phyloP scores from a whole-genome alignment of 2,888 invertebrate species.

The Bugulina stolonifera region DNA sequence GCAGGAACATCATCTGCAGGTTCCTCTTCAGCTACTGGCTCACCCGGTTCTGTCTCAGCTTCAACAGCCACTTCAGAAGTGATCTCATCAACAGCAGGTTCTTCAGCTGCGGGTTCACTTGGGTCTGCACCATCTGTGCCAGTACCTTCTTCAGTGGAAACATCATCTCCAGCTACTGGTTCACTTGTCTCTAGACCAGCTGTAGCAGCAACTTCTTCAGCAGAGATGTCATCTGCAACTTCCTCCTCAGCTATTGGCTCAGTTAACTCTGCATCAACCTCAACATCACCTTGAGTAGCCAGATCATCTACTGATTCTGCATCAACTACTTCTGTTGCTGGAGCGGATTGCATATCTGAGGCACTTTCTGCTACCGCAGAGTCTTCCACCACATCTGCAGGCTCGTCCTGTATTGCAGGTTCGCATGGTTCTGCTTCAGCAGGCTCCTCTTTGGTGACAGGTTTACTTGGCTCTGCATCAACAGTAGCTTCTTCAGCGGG shows the following conservation, averaged over 20 bases:
- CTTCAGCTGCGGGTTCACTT: neutral
- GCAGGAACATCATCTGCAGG: neutral
- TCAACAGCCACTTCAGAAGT: neutral
- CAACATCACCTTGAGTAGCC: neutral
- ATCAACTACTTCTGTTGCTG: neutral
- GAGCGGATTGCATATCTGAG: neutral
- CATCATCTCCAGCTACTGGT: too few relatives aligned
- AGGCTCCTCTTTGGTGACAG: neutral
- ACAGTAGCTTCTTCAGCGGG: too few relatives aligned
- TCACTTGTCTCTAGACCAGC: too few relatives aligned
- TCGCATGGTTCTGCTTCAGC: too few relatives aligned
- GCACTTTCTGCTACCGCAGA: neutral
- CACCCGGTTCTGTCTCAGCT: neutral
- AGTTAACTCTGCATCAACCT: neutral
- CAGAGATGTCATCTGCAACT: neutral
- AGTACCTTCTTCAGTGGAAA: too few relatives aligned
- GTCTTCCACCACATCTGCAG: too few relatives aligned
- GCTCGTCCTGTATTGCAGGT: too few relatives aligned
- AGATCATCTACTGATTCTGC: neutral
- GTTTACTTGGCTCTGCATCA: too few relatives aligned
- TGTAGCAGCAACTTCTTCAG: neutral
- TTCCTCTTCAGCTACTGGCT: constrained; percentile 56
- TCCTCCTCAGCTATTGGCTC: neutral
- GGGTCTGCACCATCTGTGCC: neutral
- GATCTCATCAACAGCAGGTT: neutral